Conservation (phyloP, 2,113 vertebrate species). For the Sorex fumeus region DNA sequence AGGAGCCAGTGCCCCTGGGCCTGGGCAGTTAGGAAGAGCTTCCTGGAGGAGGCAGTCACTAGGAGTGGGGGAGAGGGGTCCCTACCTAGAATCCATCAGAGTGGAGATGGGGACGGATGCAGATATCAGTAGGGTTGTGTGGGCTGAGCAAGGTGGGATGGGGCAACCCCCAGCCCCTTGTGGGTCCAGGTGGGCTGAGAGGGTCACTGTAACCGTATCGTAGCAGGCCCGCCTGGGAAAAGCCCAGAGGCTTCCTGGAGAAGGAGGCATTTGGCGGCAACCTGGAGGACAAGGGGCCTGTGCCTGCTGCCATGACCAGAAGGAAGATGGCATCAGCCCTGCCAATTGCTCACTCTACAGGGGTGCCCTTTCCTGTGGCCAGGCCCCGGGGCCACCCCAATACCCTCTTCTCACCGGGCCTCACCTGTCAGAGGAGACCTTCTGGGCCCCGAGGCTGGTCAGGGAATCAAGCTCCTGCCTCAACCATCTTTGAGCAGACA, state of each 20-base stretch:
- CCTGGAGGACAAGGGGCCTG: not conserved
- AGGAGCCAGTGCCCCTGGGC: not conserved
- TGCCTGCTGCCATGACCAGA: not conserved
- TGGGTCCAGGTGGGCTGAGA: not conserved
- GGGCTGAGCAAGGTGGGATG: not conserved
- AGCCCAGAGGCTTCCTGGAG: not conserved
- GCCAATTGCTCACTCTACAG: not conserved
- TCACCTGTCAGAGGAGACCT: too few species aligned
- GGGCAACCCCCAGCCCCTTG: not conserved
- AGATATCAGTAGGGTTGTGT: not conserved
- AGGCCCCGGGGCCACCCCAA: not conserved
- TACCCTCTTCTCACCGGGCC: not conserved
- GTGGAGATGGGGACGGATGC: not conserved
- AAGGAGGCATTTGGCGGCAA: not conserved
- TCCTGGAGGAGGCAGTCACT: not conserved
- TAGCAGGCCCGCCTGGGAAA: not conserved
- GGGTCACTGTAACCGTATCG: not conserved
- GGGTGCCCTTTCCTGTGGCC: not conserved
- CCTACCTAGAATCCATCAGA: not conserved
- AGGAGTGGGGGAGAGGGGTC: not conserved
- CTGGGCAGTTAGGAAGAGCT: not conserved
- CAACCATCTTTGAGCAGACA: not conserved
- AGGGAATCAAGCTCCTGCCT: not conserved
- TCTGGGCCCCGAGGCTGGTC: not conserved
- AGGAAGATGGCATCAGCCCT: not conserved